phyloP scores from a whole-genome alignment of 1,140 invertebrate genomes.

The Solen grandis region DNA sequence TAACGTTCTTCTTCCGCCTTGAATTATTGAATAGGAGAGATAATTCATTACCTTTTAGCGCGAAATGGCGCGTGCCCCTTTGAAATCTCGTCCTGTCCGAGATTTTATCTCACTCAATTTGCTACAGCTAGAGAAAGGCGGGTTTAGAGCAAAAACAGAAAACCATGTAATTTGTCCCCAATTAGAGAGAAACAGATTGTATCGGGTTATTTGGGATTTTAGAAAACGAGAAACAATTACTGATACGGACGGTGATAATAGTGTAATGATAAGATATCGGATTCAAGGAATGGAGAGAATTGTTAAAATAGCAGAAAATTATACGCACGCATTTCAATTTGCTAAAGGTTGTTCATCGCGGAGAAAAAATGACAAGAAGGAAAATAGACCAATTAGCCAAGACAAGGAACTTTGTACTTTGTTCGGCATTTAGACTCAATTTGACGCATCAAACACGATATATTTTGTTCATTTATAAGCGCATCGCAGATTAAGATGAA shows the following conservation, averaged over 20 bases:
- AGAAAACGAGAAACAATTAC: conserved; percentile 48
- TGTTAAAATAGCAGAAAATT: conserved; percentile 41
- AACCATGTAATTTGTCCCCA: conserved; percentile 49
- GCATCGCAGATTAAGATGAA: too few relatives aligned
- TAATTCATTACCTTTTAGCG: conserved; percentile 47
- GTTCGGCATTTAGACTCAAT: too few relatives aligned
- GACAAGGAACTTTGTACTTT: too few relatives aligned
- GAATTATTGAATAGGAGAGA: conserved; percentile 16
- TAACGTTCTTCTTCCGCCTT: too few relatives aligned
- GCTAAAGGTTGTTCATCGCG: background rate
- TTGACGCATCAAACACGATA: too few relatives aligned
- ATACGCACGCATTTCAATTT: background rate
- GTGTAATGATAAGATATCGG: conserved; percentile 28
- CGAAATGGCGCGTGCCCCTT: conserved; percentile 46
- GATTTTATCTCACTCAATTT: conserved; percentile 51
- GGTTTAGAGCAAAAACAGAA: conserved; percentile 50
- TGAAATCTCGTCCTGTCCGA: conserved; percentile 49
- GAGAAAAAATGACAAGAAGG: too few relatives aligned
- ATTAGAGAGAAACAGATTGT: conserved; percentile 50
- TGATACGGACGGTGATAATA: conserved; percentile 27
- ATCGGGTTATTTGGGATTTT: conserved; percentile 36
- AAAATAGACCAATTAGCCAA: too few relatives aligned
- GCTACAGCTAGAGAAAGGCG: conserved; percentile 39
- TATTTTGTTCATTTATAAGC: too few relatives aligned
- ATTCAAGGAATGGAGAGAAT: background rate